Conservation (phyloP, 2,113 vertebrate species). For the Ctenodactylus gundi region DNA sequence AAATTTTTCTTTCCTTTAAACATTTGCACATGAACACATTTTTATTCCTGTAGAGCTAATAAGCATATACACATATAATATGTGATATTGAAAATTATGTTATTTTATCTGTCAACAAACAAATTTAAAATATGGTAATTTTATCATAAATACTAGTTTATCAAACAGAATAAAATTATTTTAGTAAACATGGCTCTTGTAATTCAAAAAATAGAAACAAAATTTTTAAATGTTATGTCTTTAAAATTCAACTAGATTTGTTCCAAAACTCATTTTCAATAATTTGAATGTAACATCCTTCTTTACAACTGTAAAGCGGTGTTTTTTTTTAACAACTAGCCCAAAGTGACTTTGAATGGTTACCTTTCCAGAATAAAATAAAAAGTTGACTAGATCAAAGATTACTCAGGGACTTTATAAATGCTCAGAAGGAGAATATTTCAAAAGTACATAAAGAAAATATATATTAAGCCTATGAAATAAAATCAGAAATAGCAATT, state of each 20-base stretch:
- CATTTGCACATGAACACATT: not conserved
- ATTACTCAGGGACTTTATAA: slow-evolving; percentile 51
- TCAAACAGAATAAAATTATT: not conserved
- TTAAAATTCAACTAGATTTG: slow-evolving; percentile 30
- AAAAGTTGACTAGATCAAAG: slow-evolving; percentile 50
- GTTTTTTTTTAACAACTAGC: slow-evolving; percentile 24
- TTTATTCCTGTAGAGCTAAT: not conserved
- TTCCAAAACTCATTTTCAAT: slow-evolving; percentile 29
- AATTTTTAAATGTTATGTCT: slow-evolving; percentile 12
- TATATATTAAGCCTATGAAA: not conserved
- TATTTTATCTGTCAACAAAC: not conserved
- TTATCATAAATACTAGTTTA: not conserved
- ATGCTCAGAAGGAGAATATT: slow-evolving; percentile 2
- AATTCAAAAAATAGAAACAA: slow-evolving; percentile 4
- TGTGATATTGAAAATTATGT: not conserved
- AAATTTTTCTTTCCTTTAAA: not conserved
- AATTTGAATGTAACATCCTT: not conserved
- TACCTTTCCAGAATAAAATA: slow-evolving; percentile 14
- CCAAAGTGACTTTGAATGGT: slow-evolving; percentile 39
- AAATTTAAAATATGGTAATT: not conserved
- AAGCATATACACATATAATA: not conserved
- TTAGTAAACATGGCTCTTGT: slow-evolving; percentile 15
- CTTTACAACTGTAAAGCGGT: slow-evolving; percentile 9
- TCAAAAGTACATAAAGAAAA: slow-evolving; percentile 45
- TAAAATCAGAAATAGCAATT: not conserved